Conservation (phyloP, 2,888 invertebrate species). For the Odontocerum albicorne region DNA sequence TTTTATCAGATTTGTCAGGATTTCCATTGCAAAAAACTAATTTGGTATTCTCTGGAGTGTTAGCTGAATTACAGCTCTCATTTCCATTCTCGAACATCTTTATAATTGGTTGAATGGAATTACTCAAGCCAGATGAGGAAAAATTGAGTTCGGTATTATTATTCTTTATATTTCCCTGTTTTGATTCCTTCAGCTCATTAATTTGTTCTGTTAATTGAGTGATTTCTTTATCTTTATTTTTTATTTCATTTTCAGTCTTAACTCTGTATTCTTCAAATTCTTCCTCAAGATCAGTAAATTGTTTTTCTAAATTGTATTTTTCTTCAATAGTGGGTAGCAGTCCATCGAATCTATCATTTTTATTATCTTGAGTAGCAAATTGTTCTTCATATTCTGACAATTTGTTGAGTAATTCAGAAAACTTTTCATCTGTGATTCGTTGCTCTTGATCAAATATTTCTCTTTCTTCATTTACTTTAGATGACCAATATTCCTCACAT, state of each 20-base stretch:
- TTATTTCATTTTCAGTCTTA: conserved; percentile 55
- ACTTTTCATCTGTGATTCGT: conserved; percentile 73
- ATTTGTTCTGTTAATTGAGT: conserved; percentile 53
- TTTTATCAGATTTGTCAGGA: conserved; percentile 31
- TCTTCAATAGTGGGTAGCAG: conserved; percentile 79
- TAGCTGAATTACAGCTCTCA: too few relatives aligned
- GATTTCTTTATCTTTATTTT: conserved; percentile 60
- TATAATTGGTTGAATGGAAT: conserved; percentile 33
- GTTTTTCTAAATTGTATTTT: conserved; percentile 68
- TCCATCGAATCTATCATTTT: conserved; percentile 46
- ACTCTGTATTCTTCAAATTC: conserved; percentile 64
- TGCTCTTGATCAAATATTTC: conserved; percentile 75
- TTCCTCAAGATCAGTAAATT: conserved; percentile 70
- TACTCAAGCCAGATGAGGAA: not conserved
- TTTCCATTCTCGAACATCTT: too few relatives aligned
- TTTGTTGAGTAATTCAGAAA: conserved; percentile 70
- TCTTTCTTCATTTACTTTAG: conserved; percentile 77
- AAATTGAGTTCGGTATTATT: conserved; percentile 25
- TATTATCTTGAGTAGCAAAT: conserved; percentile 56
- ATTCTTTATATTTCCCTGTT: conserved; percentile 20
- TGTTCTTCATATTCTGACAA: conserved; percentile 82
- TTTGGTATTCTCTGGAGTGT: conserved; percentile 17
- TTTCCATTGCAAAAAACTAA: not conserved
- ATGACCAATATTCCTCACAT: conserved; percentile 86
- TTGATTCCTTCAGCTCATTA: conserved; percentile 37